A percentile compares a stretch with the other conserved stretches of the same genome.
phyloP scores from a whole-genome alignment of 2,113 vertebrate genomes.

The Cryptomyrus ogoouensis region DNA sequence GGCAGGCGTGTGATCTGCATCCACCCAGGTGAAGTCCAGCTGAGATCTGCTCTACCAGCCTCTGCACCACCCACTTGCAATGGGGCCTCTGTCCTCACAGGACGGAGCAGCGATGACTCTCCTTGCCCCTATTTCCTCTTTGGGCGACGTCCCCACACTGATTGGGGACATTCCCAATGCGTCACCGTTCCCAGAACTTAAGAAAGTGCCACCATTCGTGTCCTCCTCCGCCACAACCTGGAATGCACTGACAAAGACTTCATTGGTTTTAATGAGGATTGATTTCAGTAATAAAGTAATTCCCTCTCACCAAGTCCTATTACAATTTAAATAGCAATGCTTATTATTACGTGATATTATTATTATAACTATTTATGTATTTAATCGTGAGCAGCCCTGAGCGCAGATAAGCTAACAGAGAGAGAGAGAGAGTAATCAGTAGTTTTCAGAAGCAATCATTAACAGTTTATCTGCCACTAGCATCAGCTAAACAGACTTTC shows the following conservation, averaged over 20 bases:
- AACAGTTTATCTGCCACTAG: neutral
- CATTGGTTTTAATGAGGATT: neutral
- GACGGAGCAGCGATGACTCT: neutral
- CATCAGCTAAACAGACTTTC: neutral
- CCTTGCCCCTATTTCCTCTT: neutral
- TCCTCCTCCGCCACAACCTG: neutral
- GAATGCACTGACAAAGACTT: neutral
- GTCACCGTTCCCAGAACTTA: neutral
- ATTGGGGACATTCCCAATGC: neutral
- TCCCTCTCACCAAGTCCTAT: neutral
- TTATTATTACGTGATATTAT: neutral
- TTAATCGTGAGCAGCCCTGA: neutral
- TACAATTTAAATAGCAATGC: neutral
- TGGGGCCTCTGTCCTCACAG: neutral
- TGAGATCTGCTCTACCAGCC: neutral
- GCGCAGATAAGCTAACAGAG: neutral
- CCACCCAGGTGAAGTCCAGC: neutral
- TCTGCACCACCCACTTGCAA: neutral
- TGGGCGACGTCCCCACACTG: neutral
- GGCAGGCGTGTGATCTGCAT: neutral
- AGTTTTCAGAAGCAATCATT: neutral
- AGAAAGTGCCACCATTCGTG: neutral
- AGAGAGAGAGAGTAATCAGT: neutral
- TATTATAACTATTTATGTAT: neutral
- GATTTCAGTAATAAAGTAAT: neutral